Base-by-base conservation (phyloP, 1,140 invertebrate species). In the Cydia strobilella region DNA sequence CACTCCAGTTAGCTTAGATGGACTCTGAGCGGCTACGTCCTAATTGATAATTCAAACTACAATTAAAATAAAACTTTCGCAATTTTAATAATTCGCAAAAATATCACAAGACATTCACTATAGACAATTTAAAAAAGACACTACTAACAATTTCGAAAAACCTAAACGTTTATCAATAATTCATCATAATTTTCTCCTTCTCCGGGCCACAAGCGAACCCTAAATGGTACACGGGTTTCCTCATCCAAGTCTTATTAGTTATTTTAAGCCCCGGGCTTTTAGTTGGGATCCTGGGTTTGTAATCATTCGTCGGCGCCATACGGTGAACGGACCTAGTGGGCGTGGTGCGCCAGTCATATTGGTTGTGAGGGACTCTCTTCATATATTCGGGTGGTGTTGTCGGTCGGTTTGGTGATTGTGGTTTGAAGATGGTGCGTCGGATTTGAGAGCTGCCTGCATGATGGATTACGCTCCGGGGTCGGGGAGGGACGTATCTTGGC, bases 191-290 rank as follows among this genome's bases (percentile, higher is more conserved):
- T n/a, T 23, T 59, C 2, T 59, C 20, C 54, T 59, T 59, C 54
- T 59, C 54, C 54, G 54, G 54, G 9, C 54, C 54, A 23, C 54
- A 59, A 3, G 54, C 54, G 54, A 59, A 59, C 4, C 54, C 54
- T 7, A 59, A 23, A 23, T 59, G 54, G 54, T 59, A 23, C 20
- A 59, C 54, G 10, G 54, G 54, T 23, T 59, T 59, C 20, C n/a
- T 59, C 54, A 59, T 59, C 54, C 54, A 59, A 59, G 54, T 23
- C 10, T 59, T 59, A 23, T 59, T 59, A 10, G 54, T 59, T 59
- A 59, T 59, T n/a, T 59, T 59, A 10, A 59, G 54, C 20, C 54
- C 54, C 20, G 54, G 54, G 54, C 54, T 59, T 59, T n/a, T 59
- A 6, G 20, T 10, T 0, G 20, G 54, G 18, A 59, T n/a, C n/a